A percentile compares a stretch with the other conserved stretches of the same genome.
These are phyloP conservation scores for Himalopsyche japonica DNA, from an alignment of 2,888 invertebrate species.

Conservation along the genomic window DNA sequence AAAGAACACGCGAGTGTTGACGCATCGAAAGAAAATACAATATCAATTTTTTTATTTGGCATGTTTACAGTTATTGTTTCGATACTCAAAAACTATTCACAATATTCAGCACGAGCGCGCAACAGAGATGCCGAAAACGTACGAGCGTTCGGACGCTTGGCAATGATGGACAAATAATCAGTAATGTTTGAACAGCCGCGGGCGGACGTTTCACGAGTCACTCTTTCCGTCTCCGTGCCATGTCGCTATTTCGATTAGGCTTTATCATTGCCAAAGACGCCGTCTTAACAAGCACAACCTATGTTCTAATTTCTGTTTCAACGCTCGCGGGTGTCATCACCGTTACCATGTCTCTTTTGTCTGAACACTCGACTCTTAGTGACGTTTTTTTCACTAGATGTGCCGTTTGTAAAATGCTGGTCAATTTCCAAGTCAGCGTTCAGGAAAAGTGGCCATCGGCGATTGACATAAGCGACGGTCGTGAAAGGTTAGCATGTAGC, in stretches of 20 bases:
- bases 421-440: not conserved
- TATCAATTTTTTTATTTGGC: not conserved
- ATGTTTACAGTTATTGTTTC: constrained; percentile 19
- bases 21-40: not conserved
- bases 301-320: not conserved
- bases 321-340: not conserved
- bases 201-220: not conserved
- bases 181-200: not conserved
- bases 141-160: constrained; percentile 27
- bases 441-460: not conserved
- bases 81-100: constrained; percentile 62
- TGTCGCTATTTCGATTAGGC: not conserved
- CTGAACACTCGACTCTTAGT: not conserved
- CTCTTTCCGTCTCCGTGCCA: not conserved
- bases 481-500: not conserved
- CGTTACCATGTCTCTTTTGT: not conserved
- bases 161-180: constrained; percentile 58
- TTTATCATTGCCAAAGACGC: not conserved
- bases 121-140: constrained; percentile 54
- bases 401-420: not conserved
- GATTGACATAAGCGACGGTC: not conserved
- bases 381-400: not conserved
- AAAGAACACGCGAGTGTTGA: not conserved
- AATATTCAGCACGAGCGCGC: constrained; percentile 59
- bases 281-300: not conserved